These are phyloP conservation scores for Hirtodrosophila alboralis DNA, from an alignment of 2,888 invertebrate genomes.

Conservation along the genomic window DNA sequence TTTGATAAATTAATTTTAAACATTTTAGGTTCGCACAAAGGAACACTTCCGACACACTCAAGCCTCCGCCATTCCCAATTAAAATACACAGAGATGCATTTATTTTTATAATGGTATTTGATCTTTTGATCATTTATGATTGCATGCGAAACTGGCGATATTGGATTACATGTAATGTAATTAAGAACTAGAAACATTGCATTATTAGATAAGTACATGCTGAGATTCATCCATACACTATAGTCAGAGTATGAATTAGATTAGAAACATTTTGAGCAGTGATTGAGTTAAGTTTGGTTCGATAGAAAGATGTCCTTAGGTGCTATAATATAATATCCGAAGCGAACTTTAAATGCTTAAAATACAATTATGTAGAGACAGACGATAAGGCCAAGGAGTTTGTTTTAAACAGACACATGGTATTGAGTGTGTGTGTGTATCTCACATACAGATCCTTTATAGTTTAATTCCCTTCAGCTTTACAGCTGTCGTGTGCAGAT, in stretches of 20 bases:
- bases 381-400: conserved; percentile 29
- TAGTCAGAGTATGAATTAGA: conserved; percentile 42
- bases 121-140: conserved; percentile 24
- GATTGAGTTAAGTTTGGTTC: conserved; percentile 48
- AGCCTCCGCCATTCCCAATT: too few relatives aligned
- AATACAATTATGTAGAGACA: conserved; percentile 31
- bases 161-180: conserved; percentile 21
- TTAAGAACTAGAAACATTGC: conserved; percentile 53
- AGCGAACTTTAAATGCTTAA: conserved; percentile 41
- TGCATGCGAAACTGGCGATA: conserved; percentile 36
- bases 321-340: conserved; percentile 30
- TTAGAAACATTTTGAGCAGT: conserved; percentile 67
- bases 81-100: too few relatives aligned
- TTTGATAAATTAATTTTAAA: too few relatives aligned
- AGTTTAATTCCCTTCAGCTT: conserved; percentile 76
- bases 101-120: conserved; percentile 32
- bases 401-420: conserved; percentile 47
- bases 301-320: conserved; percentile 22
- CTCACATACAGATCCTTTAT: conserved; percentile 20
- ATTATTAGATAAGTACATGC: conserved; percentile 69
- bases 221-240: conserved; percentile 67
- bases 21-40: too few relatives aligned
- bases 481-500: conserved; percentile 82
- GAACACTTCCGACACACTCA: too few relatives aligned
- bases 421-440: conserved; percentile 10